These are phyloP conservation scores for Chelon labrosus DNA, from an alignment of 2,797 vertebrate genomes.

Conservation along the genomic window DNA sequence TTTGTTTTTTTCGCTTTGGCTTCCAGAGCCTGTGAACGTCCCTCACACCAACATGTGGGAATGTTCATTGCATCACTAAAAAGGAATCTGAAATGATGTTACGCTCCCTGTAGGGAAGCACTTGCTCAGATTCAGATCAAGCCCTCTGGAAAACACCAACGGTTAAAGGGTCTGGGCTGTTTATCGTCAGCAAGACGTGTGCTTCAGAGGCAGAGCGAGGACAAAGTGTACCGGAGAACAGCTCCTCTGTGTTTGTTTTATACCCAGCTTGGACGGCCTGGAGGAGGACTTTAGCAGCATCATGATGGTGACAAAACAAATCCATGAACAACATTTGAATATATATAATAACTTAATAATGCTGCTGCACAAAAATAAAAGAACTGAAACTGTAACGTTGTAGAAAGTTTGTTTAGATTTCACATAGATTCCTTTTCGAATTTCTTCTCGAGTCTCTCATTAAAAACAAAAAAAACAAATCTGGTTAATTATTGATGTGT, in stretches of 20 bases:
- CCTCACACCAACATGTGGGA: slow-evolving; percentile 63
- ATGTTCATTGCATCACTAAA: slow-evolving; percentile 67
- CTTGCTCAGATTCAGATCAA: slow-evolving; percentile 41
- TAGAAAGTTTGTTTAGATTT: too few relatives aligned
- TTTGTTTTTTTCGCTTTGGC: neutral
- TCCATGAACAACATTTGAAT: too few relatives aligned
- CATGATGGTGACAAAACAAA: too few relatives aligned
- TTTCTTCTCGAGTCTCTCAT: too few relatives aligned
- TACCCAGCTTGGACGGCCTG: too few relatives aligned
- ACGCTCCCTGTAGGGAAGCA: slow-evolving; percentile 64
- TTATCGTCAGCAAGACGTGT: slow-evolving; percentile 33
- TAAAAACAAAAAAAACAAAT: too few relatives aligned
- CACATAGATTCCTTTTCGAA: too few relatives aligned
- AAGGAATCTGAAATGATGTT: slow-evolving; percentile 72
- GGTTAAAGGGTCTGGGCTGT: slow-evolving; percentile 25
- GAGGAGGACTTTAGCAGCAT: too few relatives aligned
- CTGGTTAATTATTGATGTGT: too few relatives aligned
- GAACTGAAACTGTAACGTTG: too few relatives aligned
- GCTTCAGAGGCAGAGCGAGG: slow-evolving; percentile 15
- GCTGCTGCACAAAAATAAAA: too few relatives aligned
- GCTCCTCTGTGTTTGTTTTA: slow-evolving; percentile 31
- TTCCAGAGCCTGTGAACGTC: slow-evolving; percentile 32
- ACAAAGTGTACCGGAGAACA: slow-evolving; percentile 46
- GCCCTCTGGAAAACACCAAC: slow-evolving; percentile 41
- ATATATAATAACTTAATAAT: too few relatives aligned